Conservation (phyloP, 2,113 vertebrate species). For the Calypte anna region DNA sequence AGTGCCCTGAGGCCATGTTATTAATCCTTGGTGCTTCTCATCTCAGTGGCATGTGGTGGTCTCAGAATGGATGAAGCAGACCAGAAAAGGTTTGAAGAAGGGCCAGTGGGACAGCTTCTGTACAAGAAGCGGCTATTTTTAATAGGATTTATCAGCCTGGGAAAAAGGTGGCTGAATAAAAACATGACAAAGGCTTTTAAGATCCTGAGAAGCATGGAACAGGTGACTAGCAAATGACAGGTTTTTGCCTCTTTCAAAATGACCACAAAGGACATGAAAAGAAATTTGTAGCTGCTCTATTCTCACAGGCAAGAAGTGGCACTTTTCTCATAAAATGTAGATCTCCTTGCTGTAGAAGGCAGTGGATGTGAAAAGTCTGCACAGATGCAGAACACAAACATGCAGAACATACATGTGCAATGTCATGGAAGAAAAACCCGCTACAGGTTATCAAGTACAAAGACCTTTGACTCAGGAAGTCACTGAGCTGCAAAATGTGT, state of each 20-base stretch:
- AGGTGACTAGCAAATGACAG: not conserved
- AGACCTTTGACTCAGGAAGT: not conserved
- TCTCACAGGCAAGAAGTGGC: not conserved
- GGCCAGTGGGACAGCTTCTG: not conserved
- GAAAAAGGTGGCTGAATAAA: not conserved
- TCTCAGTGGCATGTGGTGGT: not conserved
- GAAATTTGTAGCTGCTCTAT: not conserved
- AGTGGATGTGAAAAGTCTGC: not conserved
- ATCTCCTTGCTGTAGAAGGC: not conserved
- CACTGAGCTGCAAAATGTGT: constrained; percentile 6
- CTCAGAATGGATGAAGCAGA: not conserved
- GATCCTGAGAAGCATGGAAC: not conserved
- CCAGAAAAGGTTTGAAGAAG: not conserved
- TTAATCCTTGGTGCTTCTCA: not conserved
- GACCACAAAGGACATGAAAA: not conserved
- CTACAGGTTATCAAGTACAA: not conserved
- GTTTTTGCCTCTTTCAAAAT: not conserved
- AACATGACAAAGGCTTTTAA: not conserved
- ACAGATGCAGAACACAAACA: not conserved
- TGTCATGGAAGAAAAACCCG: not conserved
- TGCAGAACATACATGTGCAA: not conserved
- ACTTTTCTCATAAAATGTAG: not conserved
- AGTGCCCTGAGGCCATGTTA: not conserved
- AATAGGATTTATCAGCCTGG: not conserved
- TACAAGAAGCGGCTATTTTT: not conserved